Evolutionary conservation across 2,113 vertebrate genomes (phyloP).

Genomic region (Danionella cerebrum): DNA sequence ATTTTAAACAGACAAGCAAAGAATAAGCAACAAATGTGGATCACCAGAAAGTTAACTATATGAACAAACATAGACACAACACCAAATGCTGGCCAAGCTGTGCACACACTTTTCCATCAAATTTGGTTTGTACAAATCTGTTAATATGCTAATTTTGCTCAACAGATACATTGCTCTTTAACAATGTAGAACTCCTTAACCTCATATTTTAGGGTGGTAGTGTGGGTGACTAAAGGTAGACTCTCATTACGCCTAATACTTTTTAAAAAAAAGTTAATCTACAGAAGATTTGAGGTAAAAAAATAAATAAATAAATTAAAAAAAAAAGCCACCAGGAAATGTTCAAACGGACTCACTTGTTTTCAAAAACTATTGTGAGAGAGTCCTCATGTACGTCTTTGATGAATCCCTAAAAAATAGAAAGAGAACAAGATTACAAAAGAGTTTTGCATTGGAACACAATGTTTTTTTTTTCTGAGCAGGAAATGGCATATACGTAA

Average conservation of each 20-base stretch:
- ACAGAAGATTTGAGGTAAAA: too few species aligned
- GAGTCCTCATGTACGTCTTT: constrained; percentile 91
- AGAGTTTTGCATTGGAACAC: background rate
- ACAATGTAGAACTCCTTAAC: background rate
- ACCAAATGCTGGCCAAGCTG: too few species aligned
- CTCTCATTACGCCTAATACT: background rate
- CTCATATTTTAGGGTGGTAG: background rate
- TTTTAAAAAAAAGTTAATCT: background rate
- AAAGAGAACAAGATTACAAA: background rate
- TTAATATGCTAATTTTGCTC: too few species aligned
- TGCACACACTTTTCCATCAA: too few species aligned
- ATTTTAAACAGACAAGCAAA: too few species aligned
- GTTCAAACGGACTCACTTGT: constrained; percentile 76
- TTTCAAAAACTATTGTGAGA: constrained; percentile 87
- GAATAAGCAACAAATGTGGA: too few species aligned
- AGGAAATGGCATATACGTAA: background rate
- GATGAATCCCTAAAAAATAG: constrained; percentile 73
- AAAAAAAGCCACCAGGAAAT: background rate
- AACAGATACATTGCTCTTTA: background rate
- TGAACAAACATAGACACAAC: too few species aligned
- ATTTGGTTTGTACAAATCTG: too few species aligned
- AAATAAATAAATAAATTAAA: too few species aligned
- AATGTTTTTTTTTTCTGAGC: background rate
- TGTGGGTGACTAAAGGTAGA: background rate
- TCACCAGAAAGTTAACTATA: too few species aligned